Evolutionary conservation across 1,140 invertebrate species (phyloP).

Genomic region (Scaptomyza montana): DNA sequence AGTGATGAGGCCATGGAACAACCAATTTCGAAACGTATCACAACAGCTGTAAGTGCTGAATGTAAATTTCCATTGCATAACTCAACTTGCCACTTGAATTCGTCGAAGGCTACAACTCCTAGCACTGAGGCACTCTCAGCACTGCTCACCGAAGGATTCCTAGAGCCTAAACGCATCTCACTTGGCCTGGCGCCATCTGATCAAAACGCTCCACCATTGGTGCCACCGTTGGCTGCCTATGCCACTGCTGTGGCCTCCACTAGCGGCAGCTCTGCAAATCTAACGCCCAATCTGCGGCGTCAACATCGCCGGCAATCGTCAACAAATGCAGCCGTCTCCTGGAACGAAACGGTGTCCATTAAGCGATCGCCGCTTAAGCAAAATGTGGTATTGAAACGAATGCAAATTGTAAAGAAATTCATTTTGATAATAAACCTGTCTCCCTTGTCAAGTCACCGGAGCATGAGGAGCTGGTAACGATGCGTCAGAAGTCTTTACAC

Average conservation of each 20-base stretch:
- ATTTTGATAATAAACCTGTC: constrained; percentile 5
- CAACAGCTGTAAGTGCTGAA: constrained; percentile 40
- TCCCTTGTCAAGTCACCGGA: constrained; percentile 52
- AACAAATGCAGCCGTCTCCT: constrained; percentile 80
- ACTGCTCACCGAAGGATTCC: constrained; percentile 92
- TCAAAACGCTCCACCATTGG: constrained; percentile 25
- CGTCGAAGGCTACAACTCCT: constrained; percentile 88
- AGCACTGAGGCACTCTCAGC: constrained; percentile 92
- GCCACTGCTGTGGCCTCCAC: constrained; percentile 55
- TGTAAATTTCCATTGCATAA: not conserved
- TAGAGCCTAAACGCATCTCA: constrained; percentile 86
- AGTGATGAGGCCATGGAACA: constrained; percentile 64
- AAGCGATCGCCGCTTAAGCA: constrained; percentile 68
- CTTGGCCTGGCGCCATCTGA: constrained; percentile 86
- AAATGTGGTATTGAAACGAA: constrained; percentile 48
- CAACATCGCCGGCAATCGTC: constrained; percentile 79
- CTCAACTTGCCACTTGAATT: constrained; percentile 2
- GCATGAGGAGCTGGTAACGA: constrained; percentile 63
- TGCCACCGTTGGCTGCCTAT: constrained; percentile 62
- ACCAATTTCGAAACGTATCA: not conserved
- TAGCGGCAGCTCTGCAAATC: constrained; percentile 55
- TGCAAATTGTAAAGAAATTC: too few relatives aligned
- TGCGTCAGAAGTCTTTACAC: constrained; percentile 74
- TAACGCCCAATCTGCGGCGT: constrained; percentile 58
- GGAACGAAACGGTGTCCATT: constrained; percentile 81